Percentiles rank a stretch among this genome's conserved stretches.
phyloP scores from a whole-genome alignment of 2,113 vertebrate genomes.

The Psettodes erumei region DNA sequence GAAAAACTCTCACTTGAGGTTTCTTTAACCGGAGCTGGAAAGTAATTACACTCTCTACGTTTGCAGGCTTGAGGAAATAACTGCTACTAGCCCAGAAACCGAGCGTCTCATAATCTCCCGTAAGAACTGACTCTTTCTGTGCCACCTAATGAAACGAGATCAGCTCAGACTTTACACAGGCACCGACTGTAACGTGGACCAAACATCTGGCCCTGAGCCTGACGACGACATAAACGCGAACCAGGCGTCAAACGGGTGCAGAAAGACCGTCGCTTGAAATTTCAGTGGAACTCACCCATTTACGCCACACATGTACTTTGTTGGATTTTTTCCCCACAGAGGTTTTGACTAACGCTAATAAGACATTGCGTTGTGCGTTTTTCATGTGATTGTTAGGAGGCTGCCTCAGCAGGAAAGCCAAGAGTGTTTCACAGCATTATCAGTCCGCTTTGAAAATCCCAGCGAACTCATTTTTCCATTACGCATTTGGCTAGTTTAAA shows the following conservation, averaged over 20 bases:
- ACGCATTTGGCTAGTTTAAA: constrained; percentile 17
- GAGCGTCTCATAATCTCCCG: too few relatives aligned
- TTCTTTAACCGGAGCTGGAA: too few relatives aligned
- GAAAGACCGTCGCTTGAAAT: neutral
- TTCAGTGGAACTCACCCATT: neutral
- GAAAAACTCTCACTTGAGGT: too few relatives aligned
- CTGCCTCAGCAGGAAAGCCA: constrained; percentile 13
- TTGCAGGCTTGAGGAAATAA: neutral
- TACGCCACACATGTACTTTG: neutral
- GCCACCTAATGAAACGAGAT: neutral
- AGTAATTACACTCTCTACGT: neutral
- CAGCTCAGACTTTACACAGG: too few relatives aligned
- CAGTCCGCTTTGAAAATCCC: constrained; percentile 43
- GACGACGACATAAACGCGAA: neutral
- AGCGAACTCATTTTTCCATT: constrained; percentile 42
- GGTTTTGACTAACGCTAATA: constrained; percentile 16
- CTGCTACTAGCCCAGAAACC: too few relatives aligned
- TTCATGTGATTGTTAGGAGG: constrained; percentile 36
- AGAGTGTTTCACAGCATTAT: constrained; percentile 40
- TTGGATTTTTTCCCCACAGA: constrained; percentile 24
- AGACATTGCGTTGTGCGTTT: constrained; percentile 24
- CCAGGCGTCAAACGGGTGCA: too few relatives aligned
- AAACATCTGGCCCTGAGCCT: neutral
- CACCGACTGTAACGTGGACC: neutral
- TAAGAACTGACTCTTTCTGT: neutral